Evolutionary conservation across 2,797 vertebrate species (phyloP), one percentile per base, ranked within the genome.

Genomic region (Tolypeutes matacus): DNA sequence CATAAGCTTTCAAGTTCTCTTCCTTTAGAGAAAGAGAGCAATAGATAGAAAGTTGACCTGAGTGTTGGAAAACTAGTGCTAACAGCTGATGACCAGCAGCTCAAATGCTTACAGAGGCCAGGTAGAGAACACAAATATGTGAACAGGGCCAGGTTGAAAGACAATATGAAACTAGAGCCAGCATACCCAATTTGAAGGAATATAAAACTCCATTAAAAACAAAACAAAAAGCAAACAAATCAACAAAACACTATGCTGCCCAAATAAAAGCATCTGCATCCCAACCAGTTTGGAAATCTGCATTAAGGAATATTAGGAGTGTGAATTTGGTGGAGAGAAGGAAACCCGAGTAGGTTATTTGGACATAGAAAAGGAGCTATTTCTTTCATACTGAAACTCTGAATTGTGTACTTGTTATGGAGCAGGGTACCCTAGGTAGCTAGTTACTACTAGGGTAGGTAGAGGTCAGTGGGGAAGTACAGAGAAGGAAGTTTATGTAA

Each of bases 261-360:
- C 62, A 78, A 81, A 86, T 70, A 46, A 82, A 95, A 96, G 42
- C 60, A 87, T 39, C 51, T 85, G 34, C 0, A 62, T 75, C 39
- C 39, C 20, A 58, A 81, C 5, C 17, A 77, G 36, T 75, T 64
- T 78, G 69, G 69, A 34, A 29, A 76, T 60, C 83, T 76, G 72
- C 60, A 87, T 84, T 34, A 72, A 31, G 27, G 13, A 42, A 73
- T n/a, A 64, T 21, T 84, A 62, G 51, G 25, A 1, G 2, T 51
- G 27, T 29, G 25, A 89, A 89, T 58, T 0, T 46, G 21, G 80
- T 27, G 3, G 53, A 84, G n/a, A 75, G 73, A 93, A 94, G n/a
- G 76, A 88, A 72, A n/a, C 14, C 15, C 56, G n/a, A 70, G 34
- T 18, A 12, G 23, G 49, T 58, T 64, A 65, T 20, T 9, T 23